These are phyloP conservation scores for Neomicropteryx cornuta DNA, from an alignment of 1,140 invertebrate genomes.

Conservation along the genomic window DNA sequence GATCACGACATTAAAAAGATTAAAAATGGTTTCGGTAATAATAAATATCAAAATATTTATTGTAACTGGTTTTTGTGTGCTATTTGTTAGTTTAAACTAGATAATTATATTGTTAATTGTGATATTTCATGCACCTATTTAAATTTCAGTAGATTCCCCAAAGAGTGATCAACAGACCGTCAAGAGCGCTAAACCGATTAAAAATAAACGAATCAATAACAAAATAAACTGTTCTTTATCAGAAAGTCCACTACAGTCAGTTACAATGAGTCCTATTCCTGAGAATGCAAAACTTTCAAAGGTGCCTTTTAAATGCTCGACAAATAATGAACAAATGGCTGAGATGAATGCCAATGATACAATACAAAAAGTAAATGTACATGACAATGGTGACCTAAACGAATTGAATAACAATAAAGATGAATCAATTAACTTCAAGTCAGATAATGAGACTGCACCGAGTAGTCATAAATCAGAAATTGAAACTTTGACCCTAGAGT, in stretches of 20 bases:
- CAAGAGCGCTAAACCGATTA: background rate
- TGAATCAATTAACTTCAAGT: background rate
- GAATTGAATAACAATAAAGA: constrained; percentile 7
- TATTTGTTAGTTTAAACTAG: constrained; percentile 4
- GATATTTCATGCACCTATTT: constrained; percentile 1
- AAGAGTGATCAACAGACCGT: no score
- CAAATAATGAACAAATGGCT: constrained; percentile 5
- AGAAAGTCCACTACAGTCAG: background rate
- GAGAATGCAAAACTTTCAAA: constrained; percentile 1
- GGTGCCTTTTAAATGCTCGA: constrained; percentile 7
- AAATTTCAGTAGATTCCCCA: no score
- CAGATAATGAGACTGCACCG: background rate
- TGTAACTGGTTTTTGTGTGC: background rate
- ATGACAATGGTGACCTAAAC: constrained; percentile 10
- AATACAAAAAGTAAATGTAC: constrained; percentile 9
- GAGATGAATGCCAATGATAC: constrained; percentile 7
- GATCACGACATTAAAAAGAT: constrained; percentile 15
- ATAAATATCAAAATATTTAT: background rate
- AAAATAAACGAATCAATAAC: background rate
- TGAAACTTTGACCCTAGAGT: background rate
- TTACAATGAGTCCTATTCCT: background rate
- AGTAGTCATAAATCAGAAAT: constrained; percentile 2
- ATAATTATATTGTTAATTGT: constrained; percentile 1
- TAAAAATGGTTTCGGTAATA: constrained; percentile 5
- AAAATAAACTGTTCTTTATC: background rate